These are phyloP conservation scores for Eupsilia transversa DNA, from an alignment of 2,888 invertebrate species.

Conservation along the genomic window DNA sequence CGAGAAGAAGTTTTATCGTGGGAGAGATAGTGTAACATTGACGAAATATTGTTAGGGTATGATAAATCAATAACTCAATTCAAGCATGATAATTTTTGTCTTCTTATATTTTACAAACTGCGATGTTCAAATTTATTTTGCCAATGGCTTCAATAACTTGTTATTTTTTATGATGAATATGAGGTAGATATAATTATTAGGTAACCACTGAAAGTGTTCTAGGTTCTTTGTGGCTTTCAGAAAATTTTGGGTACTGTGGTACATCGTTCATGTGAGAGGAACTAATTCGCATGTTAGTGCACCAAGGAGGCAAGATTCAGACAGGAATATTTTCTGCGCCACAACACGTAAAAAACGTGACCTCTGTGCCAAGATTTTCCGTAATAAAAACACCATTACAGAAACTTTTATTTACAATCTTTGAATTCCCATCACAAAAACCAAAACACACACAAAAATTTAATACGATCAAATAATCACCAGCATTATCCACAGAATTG, in stretches of 20 bases:
- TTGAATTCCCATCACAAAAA: slow-evolving; percentile 16
- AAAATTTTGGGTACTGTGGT: too few relatives aligned
- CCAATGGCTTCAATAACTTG: neutral
- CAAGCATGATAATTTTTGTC: neutral
- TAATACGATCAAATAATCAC: slow-evolving; percentile 56
- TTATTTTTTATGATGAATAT: too few relatives aligned
- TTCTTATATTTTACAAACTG: neutral
- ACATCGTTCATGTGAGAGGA: neutral
- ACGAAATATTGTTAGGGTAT: neutral
- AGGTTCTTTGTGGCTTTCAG: neutral
- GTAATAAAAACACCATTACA: neutral
- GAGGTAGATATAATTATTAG: too few relatives aligned
- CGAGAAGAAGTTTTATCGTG: slow-evolving; percentile 24
- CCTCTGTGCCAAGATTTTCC: neutral
- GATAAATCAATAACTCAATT: neutral
- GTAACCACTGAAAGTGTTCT: neutral
- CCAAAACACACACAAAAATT: slow-evolving; percentile 35
- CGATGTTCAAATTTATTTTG: too few relatives aligned
- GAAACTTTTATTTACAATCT: neutral
- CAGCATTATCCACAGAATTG: slow-evolving; percentile 64
- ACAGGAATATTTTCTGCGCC: neutral
- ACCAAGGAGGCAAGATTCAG: neutral
- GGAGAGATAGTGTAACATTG: neutral
- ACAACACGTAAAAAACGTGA: neutral
- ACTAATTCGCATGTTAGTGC: neutral